Base-by-base conservation (phyloP, 2,888 invertebrate species). In the Oeneis ivallda region DNA sequence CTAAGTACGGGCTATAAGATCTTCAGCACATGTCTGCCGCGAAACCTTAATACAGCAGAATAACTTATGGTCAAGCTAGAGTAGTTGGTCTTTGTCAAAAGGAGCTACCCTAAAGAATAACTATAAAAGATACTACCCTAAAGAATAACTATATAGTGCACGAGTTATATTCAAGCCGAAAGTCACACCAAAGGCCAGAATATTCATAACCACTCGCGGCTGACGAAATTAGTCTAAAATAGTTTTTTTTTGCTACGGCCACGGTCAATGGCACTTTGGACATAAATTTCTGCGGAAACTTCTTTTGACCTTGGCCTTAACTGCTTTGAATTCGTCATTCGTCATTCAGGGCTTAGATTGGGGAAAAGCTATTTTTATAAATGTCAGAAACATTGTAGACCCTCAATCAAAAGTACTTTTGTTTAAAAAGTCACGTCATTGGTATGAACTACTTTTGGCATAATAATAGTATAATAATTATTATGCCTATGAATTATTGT, bases 231-330 rank as follows among this genome's bases (percentile, higher is more conserved):
- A 17, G 54, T 54, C 54, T 37, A 15, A 54, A 54, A 54, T 17
- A 54, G 54, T 39, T 37, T 53, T 54, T 53, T 54, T 54, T 15
- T 37, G 2, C 52, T 37, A 15, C 53, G 15, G 53, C 54, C 54
- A 54, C 37, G 54, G 54, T 54, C 54, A 37, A 37, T 17, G 17
- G 54, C 54, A 54, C 54, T 54, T 54, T 37, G 37, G 10, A 54
- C 37, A 37, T 37, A 53, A 53, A 53, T 54, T 54, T 54, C 54
- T 39, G 37, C 37, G 37, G 1, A 54, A 37, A 54, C 54, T 54
- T 5, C 32, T 52, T 37, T 54, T 15, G 9, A 15, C 54, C 54
- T 37, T 17, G 37, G 34, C 54, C 54, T 37, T 1, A 15, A 1
- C 6, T 11, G 17, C 15, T 54, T 17, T 54, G 54, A 54, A 37